A percentile compares a stretch with the other conserved stretches of the same genome.
Evolutionary conservation across 2,797 vertebrate genomes (phyloP).

Genomic region (Capromys pilorides): DNA sequence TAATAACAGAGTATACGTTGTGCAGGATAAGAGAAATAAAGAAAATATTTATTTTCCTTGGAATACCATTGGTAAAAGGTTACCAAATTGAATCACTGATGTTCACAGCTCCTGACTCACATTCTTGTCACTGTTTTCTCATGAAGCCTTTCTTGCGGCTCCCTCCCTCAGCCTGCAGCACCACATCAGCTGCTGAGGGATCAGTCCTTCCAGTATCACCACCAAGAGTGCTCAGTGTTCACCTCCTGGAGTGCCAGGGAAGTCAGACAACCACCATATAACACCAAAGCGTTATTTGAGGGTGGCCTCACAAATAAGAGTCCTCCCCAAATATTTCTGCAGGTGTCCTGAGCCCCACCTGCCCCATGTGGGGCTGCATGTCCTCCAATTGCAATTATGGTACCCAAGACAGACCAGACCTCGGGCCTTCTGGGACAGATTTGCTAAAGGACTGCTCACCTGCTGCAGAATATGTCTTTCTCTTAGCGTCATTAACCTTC

Average conservation of each 20-base stretch:
- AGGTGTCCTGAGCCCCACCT: background rate
- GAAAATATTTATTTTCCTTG: constrained; percentile 75
- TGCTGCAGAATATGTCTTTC: constrained; percentile 93
- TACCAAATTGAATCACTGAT: constrained; percentile 71
- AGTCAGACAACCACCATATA: background rate
- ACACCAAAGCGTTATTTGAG: background rate
- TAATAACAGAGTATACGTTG: constrained; percentile 62
- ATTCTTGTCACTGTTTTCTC: constrained; percentile 61
- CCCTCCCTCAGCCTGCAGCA: background rate
- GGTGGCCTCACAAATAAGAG: constrained; percentile 12
- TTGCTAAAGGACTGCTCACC: constrained; percentile 84
- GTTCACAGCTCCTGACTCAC: constrained; percentile 73
- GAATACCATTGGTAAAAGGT: constrained; percentile 61
- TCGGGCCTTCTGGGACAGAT: constrained; percentile 16
- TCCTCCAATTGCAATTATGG: background rate
- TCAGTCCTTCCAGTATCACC: background rate
- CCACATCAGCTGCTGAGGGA: background rate
- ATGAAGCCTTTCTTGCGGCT: constrained; percentile 58
- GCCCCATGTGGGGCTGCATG: background rate
- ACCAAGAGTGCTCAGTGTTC: background rate
- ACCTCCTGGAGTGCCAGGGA: background rate
- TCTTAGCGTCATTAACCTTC: constrained; percentile 95
- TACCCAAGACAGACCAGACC: background rate
- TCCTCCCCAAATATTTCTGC: background rate
- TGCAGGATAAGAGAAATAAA: constrained; percentile 75